Percentiles rank a stretch among this genome's conserved stretches.
phyloP scores from a whole-genome alignment of 1,140 invertebrate species.

The Aphelenchoides besseyi region DNA sequence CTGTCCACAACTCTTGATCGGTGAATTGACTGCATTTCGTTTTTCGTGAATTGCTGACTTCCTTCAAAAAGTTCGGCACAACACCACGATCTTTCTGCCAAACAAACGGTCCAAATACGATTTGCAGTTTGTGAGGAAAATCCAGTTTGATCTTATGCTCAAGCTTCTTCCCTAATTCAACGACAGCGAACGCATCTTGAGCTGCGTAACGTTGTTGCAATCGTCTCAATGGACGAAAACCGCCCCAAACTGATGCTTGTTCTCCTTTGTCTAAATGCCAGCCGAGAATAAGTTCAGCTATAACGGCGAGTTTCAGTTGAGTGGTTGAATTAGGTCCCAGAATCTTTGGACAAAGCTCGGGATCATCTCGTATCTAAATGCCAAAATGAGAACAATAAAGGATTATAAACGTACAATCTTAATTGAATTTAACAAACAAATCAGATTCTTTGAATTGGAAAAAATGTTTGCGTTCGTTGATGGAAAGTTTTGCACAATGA shows the following conservation, averaged over 20 bases:
- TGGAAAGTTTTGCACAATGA: constrained; percentile 7
- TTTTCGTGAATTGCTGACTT: not conserved
- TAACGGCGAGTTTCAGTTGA: too few species aligned
- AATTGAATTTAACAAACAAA: not conserved
- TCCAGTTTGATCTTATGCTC: too few species aligned
- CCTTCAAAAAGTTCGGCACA: not conserved
- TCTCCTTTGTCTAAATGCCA: not conserved
- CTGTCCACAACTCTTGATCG: constrained; percentile 7
- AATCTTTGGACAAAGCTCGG: too few species aligned
- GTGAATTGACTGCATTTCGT: constrained; percentile 19
- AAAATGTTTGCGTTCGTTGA: too few species aligned
- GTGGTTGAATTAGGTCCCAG: too few species aligned
- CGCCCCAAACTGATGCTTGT: not conserved
- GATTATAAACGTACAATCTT: too few species aligned
- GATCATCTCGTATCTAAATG: too few species aligned
- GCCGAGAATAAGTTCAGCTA: too few species aligned
- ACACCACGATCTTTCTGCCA: too few species aligned
- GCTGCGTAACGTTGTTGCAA: not conserved
- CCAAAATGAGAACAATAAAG: too few species aligned
- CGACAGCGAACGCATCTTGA: not conserved
- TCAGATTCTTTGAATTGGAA: not conserved
- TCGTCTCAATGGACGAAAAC: not conserved
- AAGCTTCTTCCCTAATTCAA: not conserved
- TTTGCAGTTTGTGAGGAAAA: not conserved
- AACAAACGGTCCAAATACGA: not conserved